phyloP scores from a whole-genome alignment of 2,888 invertebrate genomes.

The Eupithecia dodoneata region DNA sequence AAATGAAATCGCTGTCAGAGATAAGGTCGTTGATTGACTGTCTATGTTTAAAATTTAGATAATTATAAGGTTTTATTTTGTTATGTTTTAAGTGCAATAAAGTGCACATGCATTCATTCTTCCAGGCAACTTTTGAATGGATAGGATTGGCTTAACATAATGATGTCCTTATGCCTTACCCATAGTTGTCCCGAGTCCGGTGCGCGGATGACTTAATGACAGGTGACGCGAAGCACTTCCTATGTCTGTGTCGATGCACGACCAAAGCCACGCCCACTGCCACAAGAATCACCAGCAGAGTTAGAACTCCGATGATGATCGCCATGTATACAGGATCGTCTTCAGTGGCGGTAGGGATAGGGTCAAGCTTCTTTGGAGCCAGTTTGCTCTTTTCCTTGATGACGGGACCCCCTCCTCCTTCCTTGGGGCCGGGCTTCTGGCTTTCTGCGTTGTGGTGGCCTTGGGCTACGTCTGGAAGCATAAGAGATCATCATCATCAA shows the following conservation, averaged over 20 bases:
- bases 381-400: conserved; percentile 79
- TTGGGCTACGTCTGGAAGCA: conserved; percentile 84
- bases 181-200: conserved; percentile 82
- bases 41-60: too few species aligned
- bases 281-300: conserved; percentile 88
- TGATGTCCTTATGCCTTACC: background rate
- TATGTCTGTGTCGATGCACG: conserved; percentile 87
- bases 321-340: conserved; percentile 90
- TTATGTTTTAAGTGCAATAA: too few species aligned
- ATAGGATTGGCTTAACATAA: too few species aligned
- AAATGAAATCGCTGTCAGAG: too few species aligned
- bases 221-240: conserved; percentile 84
- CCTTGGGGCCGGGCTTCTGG: conserved; percentile 80
- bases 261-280: conserved; percentile 89
- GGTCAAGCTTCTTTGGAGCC: conserved; percentile 82
- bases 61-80: too few species aligned
- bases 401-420: conserved; percentile 47
- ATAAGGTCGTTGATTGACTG: too few species aligned
- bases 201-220: conserved; percentile 54
- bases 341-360: conserved; percentile 87
- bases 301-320: conserved; percentile 90
- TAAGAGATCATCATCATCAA: conserved; percentile 13
- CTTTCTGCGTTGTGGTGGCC: conserved; percentile 90
- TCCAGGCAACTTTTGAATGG: too few species aligned
- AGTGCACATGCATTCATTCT: too few species aligned